A percentile compares a stretch with the other conserved stretches of the same genome.
phyloP scores from a whole-genome alignment of 2,797 vertebrate species.

The Aselliscus stoliczkanus region DNA sequence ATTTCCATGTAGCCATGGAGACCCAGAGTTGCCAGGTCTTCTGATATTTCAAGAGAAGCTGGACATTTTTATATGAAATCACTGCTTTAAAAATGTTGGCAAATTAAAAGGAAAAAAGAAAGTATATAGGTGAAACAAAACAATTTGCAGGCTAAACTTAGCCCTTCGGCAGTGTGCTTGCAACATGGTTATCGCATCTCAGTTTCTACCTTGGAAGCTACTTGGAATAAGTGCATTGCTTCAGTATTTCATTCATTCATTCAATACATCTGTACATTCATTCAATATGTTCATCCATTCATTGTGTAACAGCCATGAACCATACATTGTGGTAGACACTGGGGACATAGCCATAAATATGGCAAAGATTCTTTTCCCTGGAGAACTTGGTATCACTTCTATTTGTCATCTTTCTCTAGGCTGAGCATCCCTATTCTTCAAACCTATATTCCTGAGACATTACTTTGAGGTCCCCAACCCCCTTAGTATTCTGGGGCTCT shows the following conservation, averaged over 20 bases:
- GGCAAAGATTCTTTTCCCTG: neutral
- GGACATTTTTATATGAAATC: neutral
- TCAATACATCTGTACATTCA: neutral
- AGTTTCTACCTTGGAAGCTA: neutral
- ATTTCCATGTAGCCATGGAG: neutral
- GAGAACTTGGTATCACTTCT: neutral
- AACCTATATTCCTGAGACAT: neutral
- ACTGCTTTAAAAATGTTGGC: neutral
- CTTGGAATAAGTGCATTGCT: neutral
- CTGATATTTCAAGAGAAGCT: neutral
- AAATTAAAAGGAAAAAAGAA: neutral
- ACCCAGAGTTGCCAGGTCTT: neutral
- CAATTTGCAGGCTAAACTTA: neutral
- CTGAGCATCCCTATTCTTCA: neutral
- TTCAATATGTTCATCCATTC: neutral
- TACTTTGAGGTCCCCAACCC: neutral
- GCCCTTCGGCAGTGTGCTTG: neutral
- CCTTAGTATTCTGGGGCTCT: neutral
- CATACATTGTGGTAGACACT: neutral
- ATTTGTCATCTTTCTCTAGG: neutral
- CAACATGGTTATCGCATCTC: neutral
- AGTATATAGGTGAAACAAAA: neutral
- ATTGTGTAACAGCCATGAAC: neutral
- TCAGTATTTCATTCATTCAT: neutral
- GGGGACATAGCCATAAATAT: neutral